Base-by-base conservation (phyloP, 2,797 vertebrate species). In the Etheostoma nigrum region DNA sequence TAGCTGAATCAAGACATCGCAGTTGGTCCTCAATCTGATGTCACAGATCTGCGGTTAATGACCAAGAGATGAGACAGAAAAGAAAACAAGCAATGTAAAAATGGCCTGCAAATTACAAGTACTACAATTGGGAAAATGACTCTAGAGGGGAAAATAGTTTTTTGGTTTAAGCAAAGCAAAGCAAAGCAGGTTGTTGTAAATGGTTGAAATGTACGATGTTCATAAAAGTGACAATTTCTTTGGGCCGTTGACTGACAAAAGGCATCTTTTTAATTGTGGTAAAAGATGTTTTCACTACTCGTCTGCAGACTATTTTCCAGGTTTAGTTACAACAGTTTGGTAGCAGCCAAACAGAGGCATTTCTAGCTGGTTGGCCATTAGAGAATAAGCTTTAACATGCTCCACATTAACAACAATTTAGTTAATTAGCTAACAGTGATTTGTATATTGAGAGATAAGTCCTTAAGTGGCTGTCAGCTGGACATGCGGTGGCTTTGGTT, bases 371-470 rank as follows among this genome's bases (percentile, higher is more conserved):
- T 78, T 53, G 44, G 69, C 74, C 81, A 90, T 92, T 91, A 89
- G 72, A 70, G 52, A 53, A 76, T 74, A 64, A 72, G 74, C 82
- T 72, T 85, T 82, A 77, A 62, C 55, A 75, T 69, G 62, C 83
- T 79, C 74, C 72, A 86, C 89, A 92, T 93, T 91, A 90, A 91
- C 84, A 92, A 91, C 89, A 92, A 91, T 93, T 92, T 87, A 87
- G 88, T 83, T 92, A 92, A 94, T 93, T 91, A 91, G 84, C 85
- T 83, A 88, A 86, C 64, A 77, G 89, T 81, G 86, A 92, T 93
- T 87, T 91, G 90, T 93, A 84, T 86, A 92, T 85, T 42, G 49
- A 75, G 74, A 77, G 83, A 82, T 90, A 92, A 93, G 92, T 86
- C 83, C 79, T 90, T 94, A 92, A 95, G 91, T 90, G 86, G 88